These are phyloP conservation scores for Solenopsis invicta DNA, from an alignment of 1,140 invertebrate species.

Conservation along the genomic window DNA sequence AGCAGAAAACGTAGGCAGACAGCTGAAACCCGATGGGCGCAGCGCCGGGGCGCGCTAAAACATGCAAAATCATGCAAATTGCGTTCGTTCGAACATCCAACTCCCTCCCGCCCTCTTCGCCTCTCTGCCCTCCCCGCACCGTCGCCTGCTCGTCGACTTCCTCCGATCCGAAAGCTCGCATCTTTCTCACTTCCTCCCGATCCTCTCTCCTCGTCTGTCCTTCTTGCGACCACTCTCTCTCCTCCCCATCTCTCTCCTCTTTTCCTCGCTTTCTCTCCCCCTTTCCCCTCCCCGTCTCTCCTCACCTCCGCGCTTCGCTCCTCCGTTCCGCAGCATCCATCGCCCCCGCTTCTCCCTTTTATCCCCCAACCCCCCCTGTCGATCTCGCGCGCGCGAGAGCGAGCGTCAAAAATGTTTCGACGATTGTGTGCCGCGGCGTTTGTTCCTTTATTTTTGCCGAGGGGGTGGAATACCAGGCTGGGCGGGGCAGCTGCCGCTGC, in stretches of 20 bases:
- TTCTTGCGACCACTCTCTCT: conserved; percentile 69
- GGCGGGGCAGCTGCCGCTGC: conserved; percentile 81
- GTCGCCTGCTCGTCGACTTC: conserved; percentile 64
- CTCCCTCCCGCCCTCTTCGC: conserved; percentile 31
- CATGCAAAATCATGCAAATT: conserved; percentile 87
- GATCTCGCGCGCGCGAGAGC: conserved; percentile 67
- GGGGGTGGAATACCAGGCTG: conserved; percentile 83
- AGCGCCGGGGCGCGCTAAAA: conserved; percentile 84
- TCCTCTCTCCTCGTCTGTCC: conserved; percentile 60
- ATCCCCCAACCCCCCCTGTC: conserved; percentile 8
- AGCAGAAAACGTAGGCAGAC: conserved; percentile 84
- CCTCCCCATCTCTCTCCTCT: conserved; percentile 15
- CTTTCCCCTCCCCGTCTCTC: conserved; percentile 34
- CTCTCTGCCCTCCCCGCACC: background rate
- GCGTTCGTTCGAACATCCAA: conserved; percentile 81
- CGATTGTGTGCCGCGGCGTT: conserved; percentile 84
- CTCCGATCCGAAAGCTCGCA: conserved; percentile 61
- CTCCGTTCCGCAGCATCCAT: conserved; percentile 41
- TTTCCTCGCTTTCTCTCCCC: conserved; percentile 69
- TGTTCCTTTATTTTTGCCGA: conserved; percentile 85
- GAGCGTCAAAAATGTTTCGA: conserved; percentile 85
- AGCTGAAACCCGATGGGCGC: conserved; percentile 83
- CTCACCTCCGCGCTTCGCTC: conserved; percentile 7
- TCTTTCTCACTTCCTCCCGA: conserved; percentile 55
- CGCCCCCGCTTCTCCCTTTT: background rate